Percentiles rank a stretch among this genome's conserved stretches.
phyloP scores from a whole-genome alignment of 2,797 vertebrate genomes.

The Steatocranus sp. region DNA sequence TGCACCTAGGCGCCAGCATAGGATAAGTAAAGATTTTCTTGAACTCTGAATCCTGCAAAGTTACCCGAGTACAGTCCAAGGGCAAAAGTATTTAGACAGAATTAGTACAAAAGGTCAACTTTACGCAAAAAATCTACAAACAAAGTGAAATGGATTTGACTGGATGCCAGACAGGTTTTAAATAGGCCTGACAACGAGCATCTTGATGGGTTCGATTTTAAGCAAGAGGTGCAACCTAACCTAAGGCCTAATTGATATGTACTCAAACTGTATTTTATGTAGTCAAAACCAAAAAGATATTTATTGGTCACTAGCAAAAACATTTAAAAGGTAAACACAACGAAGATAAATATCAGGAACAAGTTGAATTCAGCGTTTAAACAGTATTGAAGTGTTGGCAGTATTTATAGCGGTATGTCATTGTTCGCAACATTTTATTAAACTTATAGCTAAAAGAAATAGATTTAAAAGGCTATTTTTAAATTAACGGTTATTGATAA shows the following conservation, averaged over 20 bases:
- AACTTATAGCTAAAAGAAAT: neutral
- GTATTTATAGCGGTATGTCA: neutral
- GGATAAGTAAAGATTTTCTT: neutral
- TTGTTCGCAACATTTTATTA: neutral
- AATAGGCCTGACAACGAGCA: fast-evolving
- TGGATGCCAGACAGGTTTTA: neutral
- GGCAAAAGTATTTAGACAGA: neutral
- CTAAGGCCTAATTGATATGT: neutral
- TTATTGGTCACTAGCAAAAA: neutral
- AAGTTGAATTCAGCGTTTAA: neutral
- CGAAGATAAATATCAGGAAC: neutral
- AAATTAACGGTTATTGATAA: neutral
- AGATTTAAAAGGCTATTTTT: neutral
- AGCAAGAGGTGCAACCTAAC: neutral
- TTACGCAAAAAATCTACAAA: neutral
- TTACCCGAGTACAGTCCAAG: neutral
- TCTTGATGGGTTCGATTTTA: neutral
- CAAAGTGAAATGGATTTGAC: fast-evolving
- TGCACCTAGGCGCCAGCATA: neutral
- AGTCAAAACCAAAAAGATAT: neutral
- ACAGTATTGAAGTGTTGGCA: neutral
- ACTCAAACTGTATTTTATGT: neutral
- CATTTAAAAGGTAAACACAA: neutral
- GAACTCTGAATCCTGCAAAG: neutral
- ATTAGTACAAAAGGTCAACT: neutral